A percentile compares a stretch with the other conserved stretches of the same genome.
phyloP scores from a whole-genome alignment of 2,888 invertebrate species.

The Aleiodes alternator region DNA sequence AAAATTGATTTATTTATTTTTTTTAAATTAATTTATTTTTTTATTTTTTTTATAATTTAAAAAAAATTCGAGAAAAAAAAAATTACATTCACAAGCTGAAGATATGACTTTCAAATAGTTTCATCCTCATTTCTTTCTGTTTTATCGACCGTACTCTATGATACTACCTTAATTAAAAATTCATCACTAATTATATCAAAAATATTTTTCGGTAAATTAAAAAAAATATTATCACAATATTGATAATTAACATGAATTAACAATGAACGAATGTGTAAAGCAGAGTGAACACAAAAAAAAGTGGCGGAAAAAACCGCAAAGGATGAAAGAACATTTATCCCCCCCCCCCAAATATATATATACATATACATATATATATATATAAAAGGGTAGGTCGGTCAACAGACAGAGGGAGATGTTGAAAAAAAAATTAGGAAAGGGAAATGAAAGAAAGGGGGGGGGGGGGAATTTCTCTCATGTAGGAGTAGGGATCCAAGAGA shows the following conservation, averaged over 20 bases:
- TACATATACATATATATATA: too few relatives aligned
- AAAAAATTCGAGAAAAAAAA: too few relatives aligned
- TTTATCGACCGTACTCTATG: too few relatives aligned
- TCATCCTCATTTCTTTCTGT: too few relatives aligned
- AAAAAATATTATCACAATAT: background rate
- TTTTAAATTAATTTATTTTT: too few relatives aligned
- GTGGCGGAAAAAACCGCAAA: conserved; percentile 3
- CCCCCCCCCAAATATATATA: conserved; percentile 13
- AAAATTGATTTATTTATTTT: too few relatives aligned
- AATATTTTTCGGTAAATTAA: background rate
- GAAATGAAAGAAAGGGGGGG: conserved; percentile 49
- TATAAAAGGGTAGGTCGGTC: conserved; percentile 41
- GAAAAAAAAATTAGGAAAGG: conserved; percentile 48
- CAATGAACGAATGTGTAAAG: conserved; percentile 20
- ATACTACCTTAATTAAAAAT: background rate
- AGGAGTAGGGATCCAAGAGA: conserved; percentile 53
- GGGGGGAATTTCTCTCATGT: conserved; percentile 33
- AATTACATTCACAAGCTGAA: too few relatives aligned
- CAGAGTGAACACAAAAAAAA: conserved; percentile 16
- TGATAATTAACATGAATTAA: conserved; percentile 8
- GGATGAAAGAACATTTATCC: conserved; percentile 16
- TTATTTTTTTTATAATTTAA: too few relatives aligned
- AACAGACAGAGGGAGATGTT: conserved; percentile 25
- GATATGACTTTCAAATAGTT: too few relatives aligned
- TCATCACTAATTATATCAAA: background rate